phyloP scores from a whole-genome alignment of 2,797 vertebrate genomes.

The Mormyrus proboscirostris region DNA sequence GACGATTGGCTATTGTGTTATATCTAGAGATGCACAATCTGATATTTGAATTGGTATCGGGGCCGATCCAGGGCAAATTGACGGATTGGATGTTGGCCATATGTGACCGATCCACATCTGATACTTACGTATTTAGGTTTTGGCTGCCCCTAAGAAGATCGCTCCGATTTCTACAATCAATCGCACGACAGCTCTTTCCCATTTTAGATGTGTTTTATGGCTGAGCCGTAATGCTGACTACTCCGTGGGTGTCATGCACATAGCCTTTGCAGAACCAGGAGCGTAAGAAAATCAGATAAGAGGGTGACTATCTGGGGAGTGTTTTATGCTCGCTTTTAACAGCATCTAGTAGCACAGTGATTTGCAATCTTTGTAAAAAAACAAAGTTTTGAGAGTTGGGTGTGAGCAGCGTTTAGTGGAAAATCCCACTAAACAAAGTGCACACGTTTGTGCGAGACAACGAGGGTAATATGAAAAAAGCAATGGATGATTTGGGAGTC shows the following conservation, averaged over 20 bases:
- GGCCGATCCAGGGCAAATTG: neutral
- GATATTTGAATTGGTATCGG: neutral
- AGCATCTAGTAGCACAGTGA: neutral
- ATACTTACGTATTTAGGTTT: neutral
- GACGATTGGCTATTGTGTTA: neutral
- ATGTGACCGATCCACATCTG: neutral
- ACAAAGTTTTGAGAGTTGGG: neutral
- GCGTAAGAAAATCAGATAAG: neutral
- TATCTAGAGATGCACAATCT: neutral
- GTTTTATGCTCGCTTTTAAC: neutral
- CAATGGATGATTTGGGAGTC: neutral
- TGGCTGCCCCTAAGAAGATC: neutral
- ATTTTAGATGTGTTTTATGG: neutral
- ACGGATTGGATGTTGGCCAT: neutral
- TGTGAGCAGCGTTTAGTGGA: neutral
- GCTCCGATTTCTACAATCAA: neutral
- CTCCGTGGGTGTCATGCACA: neutral
- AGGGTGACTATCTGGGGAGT: neutral
- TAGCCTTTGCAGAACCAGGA: neutral
- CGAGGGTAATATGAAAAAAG: neutral
- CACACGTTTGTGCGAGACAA: neutral
- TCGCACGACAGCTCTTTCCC: neutral
- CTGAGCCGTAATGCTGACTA: neutral
- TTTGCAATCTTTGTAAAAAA: neutral
- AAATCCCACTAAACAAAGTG: neutral